Base-by-base conservation (phyloP, 2,797 vertebrate genomes). In the Cottoperca gobio region DNA sequence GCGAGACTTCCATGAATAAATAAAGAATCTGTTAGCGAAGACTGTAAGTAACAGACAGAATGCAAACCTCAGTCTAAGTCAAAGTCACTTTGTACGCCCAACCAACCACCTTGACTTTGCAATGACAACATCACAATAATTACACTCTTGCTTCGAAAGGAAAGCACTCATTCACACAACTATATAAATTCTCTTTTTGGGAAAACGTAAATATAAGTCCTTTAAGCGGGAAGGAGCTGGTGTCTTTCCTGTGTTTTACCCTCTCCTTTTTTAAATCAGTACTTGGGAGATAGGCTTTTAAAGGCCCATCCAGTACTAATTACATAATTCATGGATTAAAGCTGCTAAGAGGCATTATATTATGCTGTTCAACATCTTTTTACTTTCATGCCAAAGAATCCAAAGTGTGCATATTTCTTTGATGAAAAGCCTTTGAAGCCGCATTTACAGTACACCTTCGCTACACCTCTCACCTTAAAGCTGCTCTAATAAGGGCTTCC, bases 401-500 rank as follows among this genome's bases (percentile, higher is more conserved):
- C 14, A 0, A 37, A 23, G 58, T 53, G 43, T 14, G 39, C 31
- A 54, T 45, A 39, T 53, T 74, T 74, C 5, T 52, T 10, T 14
- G 68, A 67, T 69, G 31, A 59, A 70, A 77, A 48, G 21, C 31
- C 23, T 81, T 85, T 84, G 60, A 79, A 46, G 76, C 14, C 2
- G 17, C 64, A 53, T 70, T 74, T 69, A 67, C 23, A 26, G 39
- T 26, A 42, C 26, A 63, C 28, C 42, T 40, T 46, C 2, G n/a
- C 53, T 31, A 26, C 17, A 60, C 26, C 46, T 60, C 19, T 31
- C 21, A 9, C 24, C 58, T 78, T 59, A 54, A 49, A 72, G 60
- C 48, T 67, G 46, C 50, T 76, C 21, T 82, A 70, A 72, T 61
- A 61, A 66, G 26, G 5, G 26, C 14, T 37, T 53, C 10, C 68